phyloP scores from a whole-genome alignment of 2,888 invertebrate genomes.

The Drosophila sordidula region DNA sequence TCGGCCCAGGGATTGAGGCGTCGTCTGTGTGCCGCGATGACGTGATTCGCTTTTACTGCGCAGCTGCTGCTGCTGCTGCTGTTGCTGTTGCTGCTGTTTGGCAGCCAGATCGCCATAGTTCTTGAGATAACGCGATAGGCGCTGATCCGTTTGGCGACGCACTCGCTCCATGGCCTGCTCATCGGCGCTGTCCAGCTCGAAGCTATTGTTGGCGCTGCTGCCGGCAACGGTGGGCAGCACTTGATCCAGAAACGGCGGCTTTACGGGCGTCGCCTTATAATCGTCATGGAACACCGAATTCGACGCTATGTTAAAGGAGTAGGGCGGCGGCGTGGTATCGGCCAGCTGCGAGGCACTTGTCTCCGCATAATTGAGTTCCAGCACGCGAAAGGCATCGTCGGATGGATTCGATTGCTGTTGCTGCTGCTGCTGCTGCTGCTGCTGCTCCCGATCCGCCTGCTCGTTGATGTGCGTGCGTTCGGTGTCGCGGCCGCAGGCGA shows the following conservation, averaged over 20 bases:
- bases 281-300: slow-evolving; percentile 81
- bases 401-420: neutral
- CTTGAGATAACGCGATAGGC: slow-evolving; percentile 80
- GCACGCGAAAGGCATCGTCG: slow-evolving; percentile 60
- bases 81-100: slow-evolving; percentile 40
- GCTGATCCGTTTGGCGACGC: slow-evolving; percentile 78
- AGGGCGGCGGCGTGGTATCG: slow-evolving; percentile 51
- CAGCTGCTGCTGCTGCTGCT: slow-evolving; percentile 33
- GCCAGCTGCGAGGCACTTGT: slow-evolving; percentile 25
- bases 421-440: slow-evolving; percentile 1
- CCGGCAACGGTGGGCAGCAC: slow-evolving; percentile 49
- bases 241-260: slow-evolving; percentile 54
- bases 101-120: slow-evolving; percentile 83
- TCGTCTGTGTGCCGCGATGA: slow-evolving; percentile 82
- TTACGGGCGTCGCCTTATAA: slow-evolving; percentile 63
- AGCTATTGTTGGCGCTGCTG: slow-evolving; percentile 67
- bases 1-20: slow-evolving; percentile 67
- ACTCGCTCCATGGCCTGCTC: slow-evolving; percentile 77
- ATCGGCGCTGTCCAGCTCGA: slow-evolving; percentile 69
- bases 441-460: slow-evolving; percentile 20
- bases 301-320: slow-evolving; percentile 78
- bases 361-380: slow-evolving; percentile 61
- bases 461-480: slow-evolving; percentile 77
- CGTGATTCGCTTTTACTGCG: slow-evolving; percentile 74
- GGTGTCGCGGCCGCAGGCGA: slow-evolving; percentile 74